Percentiles rank a stretch among this genome's conserved stretches.
These are phyloP conservation scores for Dione vanillae DNA, from an alignment of 2,888 invertebrate species.

Conservation along the genomic window DNA sequence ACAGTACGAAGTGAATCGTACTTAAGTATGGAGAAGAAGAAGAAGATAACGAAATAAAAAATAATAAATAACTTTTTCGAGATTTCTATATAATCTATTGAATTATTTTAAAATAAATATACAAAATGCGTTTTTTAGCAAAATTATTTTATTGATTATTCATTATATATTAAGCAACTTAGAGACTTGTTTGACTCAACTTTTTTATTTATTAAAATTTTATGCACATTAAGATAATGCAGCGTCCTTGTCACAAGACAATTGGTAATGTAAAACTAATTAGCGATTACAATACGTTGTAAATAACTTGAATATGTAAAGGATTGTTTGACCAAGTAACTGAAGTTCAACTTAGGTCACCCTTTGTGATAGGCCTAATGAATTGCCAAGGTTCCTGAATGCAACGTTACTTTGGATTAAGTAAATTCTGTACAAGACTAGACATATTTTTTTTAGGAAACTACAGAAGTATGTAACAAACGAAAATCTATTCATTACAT, in stretches of 20 bases:
- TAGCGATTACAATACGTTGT: conserved; percentile 56
- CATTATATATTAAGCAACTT: neutral
- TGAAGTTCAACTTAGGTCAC: conserved; percentile 57
- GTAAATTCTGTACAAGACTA: neutral
- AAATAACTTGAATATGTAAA: conserved; percentile 53
- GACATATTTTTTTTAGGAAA: neutral
- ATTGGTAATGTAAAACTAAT: conserved; percentile 53
- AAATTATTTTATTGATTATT: no score
- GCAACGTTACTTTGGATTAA: conserved; percentile 7
- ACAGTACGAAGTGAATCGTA: no score
- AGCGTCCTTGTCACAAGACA: conserved; percentile 38
- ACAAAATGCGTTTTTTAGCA: no score
- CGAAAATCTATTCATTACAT: no score
- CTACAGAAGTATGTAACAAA: no score
- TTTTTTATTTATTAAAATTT: neutral
- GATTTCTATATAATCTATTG: no score
- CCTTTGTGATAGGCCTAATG: conserved; percentile 51
- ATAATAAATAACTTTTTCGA: no score
- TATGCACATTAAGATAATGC: conserved; percentile 18
- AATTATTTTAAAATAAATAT: no score
- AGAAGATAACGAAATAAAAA: no score
- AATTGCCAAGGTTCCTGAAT: conserved; percentile 42
- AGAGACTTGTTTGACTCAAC: neutral
- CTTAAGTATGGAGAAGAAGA: no score
- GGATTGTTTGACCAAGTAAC: conserved; percentile 49